phyloP scores from a whole-genome alignment of 2,113 vertebrate species.

The Pomatostomus ruficeps region DNA sequence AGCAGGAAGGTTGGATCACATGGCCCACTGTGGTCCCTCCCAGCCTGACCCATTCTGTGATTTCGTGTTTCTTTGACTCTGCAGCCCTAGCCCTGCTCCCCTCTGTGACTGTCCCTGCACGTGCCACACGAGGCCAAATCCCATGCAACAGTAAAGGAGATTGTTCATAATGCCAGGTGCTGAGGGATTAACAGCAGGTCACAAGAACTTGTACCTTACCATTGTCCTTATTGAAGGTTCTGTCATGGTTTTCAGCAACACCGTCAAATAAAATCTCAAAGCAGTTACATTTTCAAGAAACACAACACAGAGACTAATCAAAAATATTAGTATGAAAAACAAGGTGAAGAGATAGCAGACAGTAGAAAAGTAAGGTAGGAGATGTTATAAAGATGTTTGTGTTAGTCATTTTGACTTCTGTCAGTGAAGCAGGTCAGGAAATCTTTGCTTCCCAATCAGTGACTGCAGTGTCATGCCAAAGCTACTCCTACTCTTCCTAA shows the following conservation, averaged over 20 bases:
- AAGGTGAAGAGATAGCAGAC: neutral
- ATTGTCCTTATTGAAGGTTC: neutral
- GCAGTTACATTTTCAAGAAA: neutral
- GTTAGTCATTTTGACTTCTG: neutral
- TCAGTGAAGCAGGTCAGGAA: neutral
- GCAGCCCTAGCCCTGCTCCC: neutral
- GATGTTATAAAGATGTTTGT: neutral
- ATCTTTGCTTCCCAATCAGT: neutral
- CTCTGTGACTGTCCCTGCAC: neutral
- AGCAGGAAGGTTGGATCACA: neutral
- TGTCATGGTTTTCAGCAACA: neutral
- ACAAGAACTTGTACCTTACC: neutral
- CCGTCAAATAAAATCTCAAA: neutral
- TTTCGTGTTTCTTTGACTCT: neutral
- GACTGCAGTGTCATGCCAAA: neutral
- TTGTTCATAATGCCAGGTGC: neutral
- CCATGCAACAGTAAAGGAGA: neutral
- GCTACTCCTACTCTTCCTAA: neutral
- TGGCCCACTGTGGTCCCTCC: neutral
- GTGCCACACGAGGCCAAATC: neutral
- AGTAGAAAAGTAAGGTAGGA: neutral
- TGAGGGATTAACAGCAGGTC: neutral
- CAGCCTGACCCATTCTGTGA: neutral
- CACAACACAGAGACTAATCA: rapidly evolving
- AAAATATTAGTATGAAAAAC: neutral